Conservation (phyloP, 2,888 invertebrate species). For the Arctia plantaginis region DNA sequence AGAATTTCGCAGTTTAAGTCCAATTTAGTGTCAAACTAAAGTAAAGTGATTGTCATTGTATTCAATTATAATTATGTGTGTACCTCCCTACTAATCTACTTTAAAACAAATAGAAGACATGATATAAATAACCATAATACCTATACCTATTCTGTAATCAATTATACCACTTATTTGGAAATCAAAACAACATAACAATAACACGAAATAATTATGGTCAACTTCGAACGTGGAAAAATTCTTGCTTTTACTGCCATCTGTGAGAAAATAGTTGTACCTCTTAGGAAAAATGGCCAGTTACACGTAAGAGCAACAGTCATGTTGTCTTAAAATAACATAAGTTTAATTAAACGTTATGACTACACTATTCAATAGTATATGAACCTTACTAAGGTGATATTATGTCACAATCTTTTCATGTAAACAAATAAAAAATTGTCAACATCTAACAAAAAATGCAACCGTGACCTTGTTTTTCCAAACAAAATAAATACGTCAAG, state of each 20-base stretch:
- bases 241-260: constrained; percentile 35
- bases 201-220: background rate
- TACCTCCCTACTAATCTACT: too few species aligned
- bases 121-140: too few species aligned
- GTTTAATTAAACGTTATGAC: background rate
- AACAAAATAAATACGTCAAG: constrained; percentile 29
- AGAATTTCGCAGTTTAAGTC: too few species aligned
- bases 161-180: background rate
- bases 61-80: too few species aligned
- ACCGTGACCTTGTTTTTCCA: constrained; percentile 12
- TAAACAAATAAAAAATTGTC: constrained; percentile 1
- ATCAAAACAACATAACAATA: background rate
- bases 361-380: background rate
- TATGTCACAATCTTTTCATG: background rate
- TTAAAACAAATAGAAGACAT: too few species aligned
- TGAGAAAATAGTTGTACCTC: constrained; percentile 18
- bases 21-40: too few species aligned
- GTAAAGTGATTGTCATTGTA: too few species aligned
- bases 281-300: constrained; percentile 14
- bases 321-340: background rate
- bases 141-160: background rate
- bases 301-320: constrained; percentile 16
- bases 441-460: background rate
- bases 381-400: background rate
- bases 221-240: background rate